Evolutionary conservation across 92 coral and sea anemone species (phyloP).

Genomic region (Heliopora coerulea): DNA sequence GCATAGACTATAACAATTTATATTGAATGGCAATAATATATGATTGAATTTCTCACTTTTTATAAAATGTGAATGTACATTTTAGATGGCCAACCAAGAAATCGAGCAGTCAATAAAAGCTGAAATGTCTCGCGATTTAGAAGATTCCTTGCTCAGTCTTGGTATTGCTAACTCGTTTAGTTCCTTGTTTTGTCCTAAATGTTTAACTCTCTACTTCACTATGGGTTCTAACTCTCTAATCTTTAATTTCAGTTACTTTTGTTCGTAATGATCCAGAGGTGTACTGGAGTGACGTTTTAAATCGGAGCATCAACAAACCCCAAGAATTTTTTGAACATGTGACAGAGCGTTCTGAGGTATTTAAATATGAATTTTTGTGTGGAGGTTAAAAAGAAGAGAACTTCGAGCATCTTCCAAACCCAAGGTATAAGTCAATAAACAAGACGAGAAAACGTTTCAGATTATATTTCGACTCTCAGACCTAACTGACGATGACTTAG

Average conservation of each 20-base stretch:
- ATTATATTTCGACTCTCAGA: no score
- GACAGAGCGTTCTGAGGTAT: slow-evolving; percentile 29
- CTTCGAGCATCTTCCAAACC: no score
- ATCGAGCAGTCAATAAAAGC: slow-evolving; percentile 19
- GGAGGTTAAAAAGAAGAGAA: no score
- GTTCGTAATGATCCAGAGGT: slow-evolving; percentile 14
- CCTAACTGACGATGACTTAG: no score
- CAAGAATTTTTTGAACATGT: slow-evolving; percentile 28
- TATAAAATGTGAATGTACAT: not conserved
- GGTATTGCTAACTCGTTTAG: not conserved
- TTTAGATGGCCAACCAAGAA: slow-evolving; percentile 28
- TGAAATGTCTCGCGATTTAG: slow-evolving; percentile 28
- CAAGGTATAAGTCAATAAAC: no score
- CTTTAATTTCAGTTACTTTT: slow-evolving; percentile 10
- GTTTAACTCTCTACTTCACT: not conserved
- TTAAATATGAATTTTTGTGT: no score
- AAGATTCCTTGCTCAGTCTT: slow-evolving; percentile 26
- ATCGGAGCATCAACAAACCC: slow-evolving; percentile 23
- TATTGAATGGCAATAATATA: no score
- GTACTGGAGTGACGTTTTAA: slow-evolving; percentile 13
- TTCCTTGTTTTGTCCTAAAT: not conserved
- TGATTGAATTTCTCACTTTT: no score
- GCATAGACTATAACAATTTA: no score
- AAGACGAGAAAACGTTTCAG: no score
- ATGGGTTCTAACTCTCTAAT: not conserved